Evolutionary conservation across 2,797 vertebrate genomes (phyloP).

Genomic region (Myiotriccus ornatus): DNA sequence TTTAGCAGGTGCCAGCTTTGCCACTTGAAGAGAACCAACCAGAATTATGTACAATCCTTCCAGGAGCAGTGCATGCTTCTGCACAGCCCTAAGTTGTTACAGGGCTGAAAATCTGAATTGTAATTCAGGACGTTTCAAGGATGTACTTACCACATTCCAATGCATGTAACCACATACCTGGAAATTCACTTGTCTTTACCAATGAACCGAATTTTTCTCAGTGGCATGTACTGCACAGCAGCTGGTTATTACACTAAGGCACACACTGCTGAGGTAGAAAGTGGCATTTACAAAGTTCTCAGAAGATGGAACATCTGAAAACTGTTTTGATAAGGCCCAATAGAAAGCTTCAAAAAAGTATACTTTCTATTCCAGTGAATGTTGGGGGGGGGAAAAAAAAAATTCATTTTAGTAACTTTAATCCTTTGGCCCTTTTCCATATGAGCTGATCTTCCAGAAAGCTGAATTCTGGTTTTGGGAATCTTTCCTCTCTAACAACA

Average conservation of each 20-base stretch:
- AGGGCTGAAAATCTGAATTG: neutral
- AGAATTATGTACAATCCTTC: neutral
- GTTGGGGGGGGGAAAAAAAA: neutral
- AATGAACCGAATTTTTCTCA: neutral
- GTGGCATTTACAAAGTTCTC: neutral
- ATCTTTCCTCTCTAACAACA: neutral
- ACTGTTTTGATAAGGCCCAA: neutral
- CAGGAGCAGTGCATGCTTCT: neutral
- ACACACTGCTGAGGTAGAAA: neutral
- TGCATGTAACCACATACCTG: accelerated
- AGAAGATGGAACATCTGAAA: neutral
- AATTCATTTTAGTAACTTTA: neutral
- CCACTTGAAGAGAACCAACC: neutral
- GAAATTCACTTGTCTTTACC: neutral
- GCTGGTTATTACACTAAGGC: neutral
- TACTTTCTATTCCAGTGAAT: neutral
- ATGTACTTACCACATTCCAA: neutral
- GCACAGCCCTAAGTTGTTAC: neutral
- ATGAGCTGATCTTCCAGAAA: neutral
- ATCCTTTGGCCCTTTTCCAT: neutral
- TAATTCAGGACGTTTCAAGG: neutral
- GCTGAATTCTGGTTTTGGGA: neutral
- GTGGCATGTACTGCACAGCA: neutral
- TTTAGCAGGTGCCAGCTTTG: neutral
- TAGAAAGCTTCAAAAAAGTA: neutral